Evolutionary conservation across 2,113 vertebrate species (phyloP).

Genomic region (Ranitomeya variabilis): DNA sequence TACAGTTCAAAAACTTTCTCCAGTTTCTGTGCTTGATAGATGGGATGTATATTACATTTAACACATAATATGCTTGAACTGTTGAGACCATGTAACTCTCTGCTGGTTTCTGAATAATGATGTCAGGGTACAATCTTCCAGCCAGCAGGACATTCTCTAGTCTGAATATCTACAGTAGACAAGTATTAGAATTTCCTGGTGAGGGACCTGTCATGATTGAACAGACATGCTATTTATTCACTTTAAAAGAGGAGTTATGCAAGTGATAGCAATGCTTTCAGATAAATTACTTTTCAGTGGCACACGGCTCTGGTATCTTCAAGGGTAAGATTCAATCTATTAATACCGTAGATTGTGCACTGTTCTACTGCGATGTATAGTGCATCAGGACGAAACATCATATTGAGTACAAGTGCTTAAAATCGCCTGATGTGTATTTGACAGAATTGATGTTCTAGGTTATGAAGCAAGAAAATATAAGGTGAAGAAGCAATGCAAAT

Average conservation of each 20-base stretch:
- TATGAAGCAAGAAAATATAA: not conserved
- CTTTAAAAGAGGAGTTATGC: constrained; percentile 8
- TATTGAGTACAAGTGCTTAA: not conserved
- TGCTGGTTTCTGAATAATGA: constrained; percentile 12
- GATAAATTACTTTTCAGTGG: constrained; percentile 11
- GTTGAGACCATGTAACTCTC: constrained; percentile 26
- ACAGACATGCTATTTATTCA: constrained; percentile 12
- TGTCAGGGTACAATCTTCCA: constrained; percentile 13
- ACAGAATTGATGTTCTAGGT: not conserved
- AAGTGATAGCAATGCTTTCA: constrained; percentile 18
- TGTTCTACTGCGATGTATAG: not conserved
- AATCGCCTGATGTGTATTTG: not conserved
- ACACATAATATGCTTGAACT: constrained; percentile 14
- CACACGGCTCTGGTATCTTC: not conserved
- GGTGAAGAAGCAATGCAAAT: not conserved
- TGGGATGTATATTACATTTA: constrained; percentile 17
- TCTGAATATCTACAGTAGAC: not conserved
- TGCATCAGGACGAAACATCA: not conserved
- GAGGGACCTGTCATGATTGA: not conserved
- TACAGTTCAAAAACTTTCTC: not conserved
- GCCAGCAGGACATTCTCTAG: not conserved
- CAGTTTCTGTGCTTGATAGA: not conserved
- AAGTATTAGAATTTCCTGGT: not conserved
- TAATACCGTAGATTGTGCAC: not conserved
- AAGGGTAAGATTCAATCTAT: not conserved